Conservation (phyloP, 2,797 vertebrate species). For the Tangara arthus region DNA sequence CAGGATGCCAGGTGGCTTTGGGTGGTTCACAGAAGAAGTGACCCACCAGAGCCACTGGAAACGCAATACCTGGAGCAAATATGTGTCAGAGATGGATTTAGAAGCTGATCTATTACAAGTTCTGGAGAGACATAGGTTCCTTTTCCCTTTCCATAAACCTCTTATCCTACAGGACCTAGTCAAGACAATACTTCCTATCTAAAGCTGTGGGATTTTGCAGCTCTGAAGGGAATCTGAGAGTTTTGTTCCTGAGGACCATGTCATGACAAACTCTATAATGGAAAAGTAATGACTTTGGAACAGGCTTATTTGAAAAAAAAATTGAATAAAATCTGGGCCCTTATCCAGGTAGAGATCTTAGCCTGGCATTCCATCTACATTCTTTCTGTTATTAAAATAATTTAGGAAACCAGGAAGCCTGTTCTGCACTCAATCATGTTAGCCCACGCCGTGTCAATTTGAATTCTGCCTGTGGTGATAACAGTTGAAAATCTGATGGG, state of each 20-base stretch:
- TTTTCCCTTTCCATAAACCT: neutral
- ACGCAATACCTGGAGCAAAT: neutral
- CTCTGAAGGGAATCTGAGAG: neutral
- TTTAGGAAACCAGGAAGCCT: slow-evolving; percentile 65
- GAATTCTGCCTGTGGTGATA: slow-evolving; percentile 69
- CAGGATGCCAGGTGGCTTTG: neutral
- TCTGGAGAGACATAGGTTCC: neutral
- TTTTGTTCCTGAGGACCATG: neutral
- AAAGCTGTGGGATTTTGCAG: neutral
- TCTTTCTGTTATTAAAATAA: slow-evolving; percentile 77
- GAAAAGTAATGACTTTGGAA: slow-evolving; percentile 51
- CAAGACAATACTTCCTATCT: neutral
- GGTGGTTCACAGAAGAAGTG: neutral
- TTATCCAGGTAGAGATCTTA: slow-evolving; percentile 71
- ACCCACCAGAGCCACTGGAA: neutral
- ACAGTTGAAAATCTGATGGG: slow-evolving; percentile 68
- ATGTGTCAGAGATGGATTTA: neutral
- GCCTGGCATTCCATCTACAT: slow-evolving; percentile 72
- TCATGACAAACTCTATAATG: neutral
- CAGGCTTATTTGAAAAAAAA: neutral
- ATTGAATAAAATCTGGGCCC: slow-evolving; percentile 62
- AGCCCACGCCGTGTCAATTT: slow-evolving; percentile 67
- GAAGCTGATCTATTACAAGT: neutral
- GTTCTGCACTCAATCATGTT: slow-evolving; percentile 60
- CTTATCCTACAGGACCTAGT: neutral